Conservation (phyloP, 2,888 invertebrate species). For the Andrena trimmerana region DNA sequence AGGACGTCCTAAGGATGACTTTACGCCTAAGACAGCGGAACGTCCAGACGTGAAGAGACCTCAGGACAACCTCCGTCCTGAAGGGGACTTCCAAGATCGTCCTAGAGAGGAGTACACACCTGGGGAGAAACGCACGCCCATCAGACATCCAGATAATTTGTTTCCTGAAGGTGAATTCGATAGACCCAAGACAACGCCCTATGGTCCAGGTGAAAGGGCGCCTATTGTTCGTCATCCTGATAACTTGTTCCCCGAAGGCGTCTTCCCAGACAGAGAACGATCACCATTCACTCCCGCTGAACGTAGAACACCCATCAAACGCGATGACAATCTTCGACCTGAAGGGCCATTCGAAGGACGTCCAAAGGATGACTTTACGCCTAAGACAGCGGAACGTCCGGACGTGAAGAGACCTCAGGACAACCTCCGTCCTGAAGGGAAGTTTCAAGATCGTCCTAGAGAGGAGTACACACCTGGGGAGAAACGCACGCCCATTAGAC, state of each 20-base stretch:
- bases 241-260: constrained; percentile 85
- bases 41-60: constrained; percentile 86
- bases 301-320: constrained; percentile 76
- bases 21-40: constrained; percentile 79
- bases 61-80: constrained; percentile 82
- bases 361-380: neutral
- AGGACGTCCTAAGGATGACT: constrained; percentile 81
- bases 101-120: constrained; percentile 66
- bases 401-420: constrained; percentile 10
- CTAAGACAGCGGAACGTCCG: constrained; percentile 15
- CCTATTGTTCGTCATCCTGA: constrained; percentile 85
- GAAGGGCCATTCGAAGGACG: constrained; percentile 87
- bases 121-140: constrained; percentile 49
- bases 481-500: constrained; percentile 86
- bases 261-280: constrained; percentile 82
- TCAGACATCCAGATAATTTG: constrained; percentile 85
- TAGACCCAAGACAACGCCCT: constrained; percentile 76
- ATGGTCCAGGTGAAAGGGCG: constrained; percentile 82
- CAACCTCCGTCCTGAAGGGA: constrained; percentile 23
- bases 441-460: constrained; percentile 12
- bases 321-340: constrained; percentile 86
- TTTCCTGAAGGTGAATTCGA: constrained; percentile 86
- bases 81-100: constrained; percentile 84
- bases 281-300: constrained; percentile 78
- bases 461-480: constrained; percentile 81